phyloP scores from a whole-genome alignment of 2,113 vertebrate genomes.

The Lepus europaeus region DNA sequence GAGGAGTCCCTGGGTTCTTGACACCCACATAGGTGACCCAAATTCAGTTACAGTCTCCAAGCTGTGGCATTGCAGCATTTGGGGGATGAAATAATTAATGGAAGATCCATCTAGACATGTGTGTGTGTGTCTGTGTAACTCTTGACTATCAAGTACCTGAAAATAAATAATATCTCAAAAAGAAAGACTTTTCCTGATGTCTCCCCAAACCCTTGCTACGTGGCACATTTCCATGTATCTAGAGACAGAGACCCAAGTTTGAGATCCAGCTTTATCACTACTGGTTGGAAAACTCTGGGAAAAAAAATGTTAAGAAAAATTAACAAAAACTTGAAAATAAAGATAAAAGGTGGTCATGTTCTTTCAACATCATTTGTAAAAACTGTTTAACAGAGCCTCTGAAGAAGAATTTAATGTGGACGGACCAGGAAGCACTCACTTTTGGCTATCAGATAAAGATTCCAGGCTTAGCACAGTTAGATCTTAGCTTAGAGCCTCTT shows the following conservation, averaged over 20 bases:
- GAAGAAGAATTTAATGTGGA: background rate
- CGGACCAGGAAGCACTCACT: background rate
- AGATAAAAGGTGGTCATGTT: background rate
- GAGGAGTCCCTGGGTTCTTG: no score
- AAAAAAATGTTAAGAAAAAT: background rate
- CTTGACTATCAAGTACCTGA: no score
- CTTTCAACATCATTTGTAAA: background rate
- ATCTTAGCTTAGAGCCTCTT: background rate
- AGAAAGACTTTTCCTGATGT: no score
- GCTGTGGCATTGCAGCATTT: no score
- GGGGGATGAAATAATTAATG: no score
- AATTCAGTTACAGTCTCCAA: no score
- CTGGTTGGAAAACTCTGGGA: background rate
- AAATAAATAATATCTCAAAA: no score
- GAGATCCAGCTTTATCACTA: background rate
- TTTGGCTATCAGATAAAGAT: background rate
- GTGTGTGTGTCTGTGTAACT: no score
- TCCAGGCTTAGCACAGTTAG: background rate
- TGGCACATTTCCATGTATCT: background rate
- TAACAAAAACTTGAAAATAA: conserved; percentile 19
- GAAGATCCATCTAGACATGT: no score
- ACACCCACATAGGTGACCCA: no score
- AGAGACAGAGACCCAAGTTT: background rate
- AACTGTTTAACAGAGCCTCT: background rate
- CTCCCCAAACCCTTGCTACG: background rate